Conservation (phyloP, 2,797 vertebrate species). For the Chromobotia macracanthus region DNA sequence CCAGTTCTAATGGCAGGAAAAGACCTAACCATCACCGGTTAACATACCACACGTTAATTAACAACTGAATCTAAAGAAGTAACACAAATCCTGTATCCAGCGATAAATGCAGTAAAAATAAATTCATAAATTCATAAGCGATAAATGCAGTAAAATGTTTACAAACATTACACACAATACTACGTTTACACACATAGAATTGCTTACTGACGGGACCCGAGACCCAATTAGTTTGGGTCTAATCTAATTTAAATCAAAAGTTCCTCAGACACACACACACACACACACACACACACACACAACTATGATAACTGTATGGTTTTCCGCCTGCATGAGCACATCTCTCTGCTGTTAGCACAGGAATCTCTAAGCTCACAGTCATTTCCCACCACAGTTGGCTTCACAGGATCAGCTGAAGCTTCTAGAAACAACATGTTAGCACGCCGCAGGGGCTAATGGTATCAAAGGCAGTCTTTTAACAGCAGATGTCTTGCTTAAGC, state of each 20-base stretch:
- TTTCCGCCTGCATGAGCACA: conserved; percentile 53
- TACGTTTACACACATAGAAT: background rate
- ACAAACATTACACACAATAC: background rate
- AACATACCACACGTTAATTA: too few relatives aligned
- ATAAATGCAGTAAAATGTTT: too few relatives aligned
- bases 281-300: background rate
- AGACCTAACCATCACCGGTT: too few relatives aligned
- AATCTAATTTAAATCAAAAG: conserved; percentile 59
- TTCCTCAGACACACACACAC: conserved; percentile 35
- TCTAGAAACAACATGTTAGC: conserved; percentile 61
- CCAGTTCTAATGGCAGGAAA: too few relatives aligned
- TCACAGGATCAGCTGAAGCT: conserved; percentile 62
- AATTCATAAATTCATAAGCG: too few relatives aligned
- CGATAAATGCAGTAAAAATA: too few relatives aligned
- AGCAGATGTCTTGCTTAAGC: conserved; percentile 72
- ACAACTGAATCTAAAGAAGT: too few relatives aligned
- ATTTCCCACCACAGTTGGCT: conserved; percentile 57
- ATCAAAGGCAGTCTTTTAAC: conserved; percentile 78
- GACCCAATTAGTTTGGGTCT: conserved; percentile 50
- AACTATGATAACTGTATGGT: conserved; percentile 52
- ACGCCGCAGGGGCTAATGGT: conserved; percentile 59
- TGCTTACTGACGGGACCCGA: conserved; percentile 31
- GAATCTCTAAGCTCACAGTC: conserved; percentile 67
- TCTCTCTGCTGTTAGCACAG: conserved; percentile 58
- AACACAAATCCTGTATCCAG: too few relatives aligned